Base-by-base conservation (phyloP, 2,888 invertebrate genomes). In the Sinohyriopsis cumingii region DNA sequence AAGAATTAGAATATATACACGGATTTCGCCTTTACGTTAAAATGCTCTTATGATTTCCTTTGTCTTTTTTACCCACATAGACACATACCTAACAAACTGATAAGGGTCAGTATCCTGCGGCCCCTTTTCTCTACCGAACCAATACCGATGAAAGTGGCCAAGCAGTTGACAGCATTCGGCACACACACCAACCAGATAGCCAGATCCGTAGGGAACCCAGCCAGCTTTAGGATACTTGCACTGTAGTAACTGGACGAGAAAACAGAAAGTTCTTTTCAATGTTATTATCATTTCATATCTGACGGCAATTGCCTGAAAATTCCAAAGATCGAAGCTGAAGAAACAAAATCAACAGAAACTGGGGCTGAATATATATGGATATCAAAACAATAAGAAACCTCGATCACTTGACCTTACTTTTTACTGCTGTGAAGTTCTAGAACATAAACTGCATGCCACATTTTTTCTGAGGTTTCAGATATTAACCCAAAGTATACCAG, bases 181-280 rank as follows among this genome's bases (percentile, higher is more conserved):
- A 87, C 86, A 55, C 89, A 88, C 2, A 91, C 85, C 59, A 92
- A 81, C 92, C 92, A 92, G 69, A 92, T 91, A 22, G 91, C 91
- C 59, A 79, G 75, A 59, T 86, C 84, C 19, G 88, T 83, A 7
- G 88, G 86, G 19, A 91, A 85, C n/a, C 91, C 91, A 3, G 91
- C 87, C 81, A 90, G 88, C 67, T 90, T 84, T 28, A 91, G 90
- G 66, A 92, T 92, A 68, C 91, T 91, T 15, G 91, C 92, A 73
- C 91, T 91, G 85, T 92, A 92, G 83, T 92, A 92, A 87, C 91
- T 91, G 84, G 54, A 82, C 68, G 60, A 53, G 24, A 55, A 63
- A 62, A n/a, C 19, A 15, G 53, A 62, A 24, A 20, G 25, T 65
- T 4, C 28, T 22, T 33, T 59, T 55, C 3, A 63, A 5, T 20